Evolutionary conservation across 2,888 invertebrate species (phyloP).

Genomic region (Chelonus formosanus): DNA sequence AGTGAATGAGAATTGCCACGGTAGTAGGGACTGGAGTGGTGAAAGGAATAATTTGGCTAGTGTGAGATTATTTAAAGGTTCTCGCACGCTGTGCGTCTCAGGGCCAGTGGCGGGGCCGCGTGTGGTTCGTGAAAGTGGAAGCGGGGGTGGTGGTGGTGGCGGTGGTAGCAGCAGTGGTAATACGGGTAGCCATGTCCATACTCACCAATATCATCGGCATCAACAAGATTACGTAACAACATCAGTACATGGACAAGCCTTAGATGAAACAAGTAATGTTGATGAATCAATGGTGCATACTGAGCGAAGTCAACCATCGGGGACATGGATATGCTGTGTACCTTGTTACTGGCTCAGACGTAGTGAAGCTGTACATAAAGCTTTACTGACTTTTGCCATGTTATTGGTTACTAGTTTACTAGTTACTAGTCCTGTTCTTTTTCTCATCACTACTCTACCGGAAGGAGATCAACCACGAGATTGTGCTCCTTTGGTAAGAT

Average conservation of each 20-base stretch:
- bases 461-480: slow-evolving; percentile 62
- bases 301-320: slow-evolving; percentile 54
- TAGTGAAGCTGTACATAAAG: slow-evolving; percentile 70
- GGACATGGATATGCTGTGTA: slow-evolving; percentile 71
- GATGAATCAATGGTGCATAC: slow-evolving; percentile 60
- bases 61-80: slow-evolving; percentile 55
- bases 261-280: slow-evolving; percentile 46
- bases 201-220: slow-evolving; percentile 12
- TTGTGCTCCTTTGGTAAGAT: slow-evolving; percentile 58
- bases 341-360: slow-evolving; percentile 70
- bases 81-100: slow-evolving; percentile 53
- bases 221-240: slow-evolving; percentile 24
- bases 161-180: slow-evolving; percentile 2
- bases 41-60: slow-evolving; percentile 42
- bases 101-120: slow-evolving; percentile 49
- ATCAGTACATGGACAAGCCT: slow-evolving; percentile 24
- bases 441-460: slow-evolving; percentile 67
- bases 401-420: slow-evolving; percentile 70
- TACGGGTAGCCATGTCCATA: slow-evolving; percentile 1
- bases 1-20: slow-evolving; percentile 60
- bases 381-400: slow-evolving; percentile 70
- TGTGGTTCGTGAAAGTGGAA: slow-evolving; percentile 33
- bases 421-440: slow-evolving; percentile 71
- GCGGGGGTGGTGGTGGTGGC: slow-evolving; percentile 26
- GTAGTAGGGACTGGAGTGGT: slow-evolving; percentile 56